Evolutionary conservation across 2,888 invertebrate genomes (phyloP).

Genomic region (Tineola bisselliella): DNA sequence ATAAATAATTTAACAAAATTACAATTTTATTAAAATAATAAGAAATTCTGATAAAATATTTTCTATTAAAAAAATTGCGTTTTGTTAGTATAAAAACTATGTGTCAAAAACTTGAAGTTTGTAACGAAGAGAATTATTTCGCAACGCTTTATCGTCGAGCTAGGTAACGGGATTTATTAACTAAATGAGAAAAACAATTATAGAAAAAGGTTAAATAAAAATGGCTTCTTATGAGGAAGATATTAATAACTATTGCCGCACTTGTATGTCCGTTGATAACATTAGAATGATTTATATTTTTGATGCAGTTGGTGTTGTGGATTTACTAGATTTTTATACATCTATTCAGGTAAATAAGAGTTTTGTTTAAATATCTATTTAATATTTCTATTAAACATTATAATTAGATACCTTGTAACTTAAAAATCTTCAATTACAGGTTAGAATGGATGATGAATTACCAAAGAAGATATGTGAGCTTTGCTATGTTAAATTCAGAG

Average conservation of each 20-base stretch:
- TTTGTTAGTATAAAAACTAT: too few species aligned
- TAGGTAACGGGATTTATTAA: too few species aligned
- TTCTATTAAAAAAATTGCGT: too few species aligned
- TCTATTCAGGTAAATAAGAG: background rate
- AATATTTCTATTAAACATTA: too few species aligned
- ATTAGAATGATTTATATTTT: background rate
- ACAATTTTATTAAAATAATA: too few species aligned
- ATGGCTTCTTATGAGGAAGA: conserved; percentile 9
- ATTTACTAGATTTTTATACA: background rate
- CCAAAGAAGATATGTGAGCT: conserved; percentile 40
- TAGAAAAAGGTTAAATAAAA: background rate
- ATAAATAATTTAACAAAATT: too few species aligned
- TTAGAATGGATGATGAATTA: conserved; percentile 31
- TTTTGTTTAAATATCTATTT: background rate
- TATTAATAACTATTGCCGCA: conserved; percentile 38
- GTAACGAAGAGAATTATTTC: too few species aligned
- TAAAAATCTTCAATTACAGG: too few species aligned
- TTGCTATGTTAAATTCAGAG: conserved; percentile 38
- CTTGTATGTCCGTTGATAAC: conserved; percentile 32
- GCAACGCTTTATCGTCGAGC: too few species aligned
- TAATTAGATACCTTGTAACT: too few species aligned
- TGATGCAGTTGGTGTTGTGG: background rate
- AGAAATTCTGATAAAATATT: too few species aligned
- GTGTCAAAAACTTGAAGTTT: too few species aligned
- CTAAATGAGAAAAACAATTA: background rate